These are phyloP conservation scores for Melangyna quadrimaculata DNA, from an alignment of 2,888 invertebrate species.

Conservation along the genomic window DNA sequence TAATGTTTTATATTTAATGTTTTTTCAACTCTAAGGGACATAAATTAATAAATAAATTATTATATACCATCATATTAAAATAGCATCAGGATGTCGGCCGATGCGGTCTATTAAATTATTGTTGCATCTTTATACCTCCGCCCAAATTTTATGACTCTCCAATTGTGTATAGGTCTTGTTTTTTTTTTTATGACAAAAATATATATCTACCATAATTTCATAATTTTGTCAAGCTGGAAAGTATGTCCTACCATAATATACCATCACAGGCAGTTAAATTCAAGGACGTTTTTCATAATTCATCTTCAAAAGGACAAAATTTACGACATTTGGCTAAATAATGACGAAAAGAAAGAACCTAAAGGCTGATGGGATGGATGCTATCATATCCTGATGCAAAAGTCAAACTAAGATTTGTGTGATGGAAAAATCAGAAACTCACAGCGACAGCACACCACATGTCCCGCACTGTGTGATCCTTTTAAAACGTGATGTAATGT, in stretches of 20 bases:
- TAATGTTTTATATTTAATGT: background rate
- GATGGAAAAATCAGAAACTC: conserved; percentile 29
- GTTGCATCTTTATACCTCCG: conserved; percentile 62
- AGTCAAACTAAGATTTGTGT: background rate
- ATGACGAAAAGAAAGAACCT: conserved; percentile 44
- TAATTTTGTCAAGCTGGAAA: conserved; percentile 34
- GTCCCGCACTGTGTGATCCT: conserved; percentile 62
- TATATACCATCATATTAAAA: background rate
- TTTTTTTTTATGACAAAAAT: conserved; percentile 16
- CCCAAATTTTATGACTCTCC: conserved; percentile 58
- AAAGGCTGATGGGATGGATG: background rate
- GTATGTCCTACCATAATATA: too few species aligned
- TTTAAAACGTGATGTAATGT: conserved; percentile 61
- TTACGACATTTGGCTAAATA: conserved; percentile 51
- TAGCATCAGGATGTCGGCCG: conserved; percentile 50
- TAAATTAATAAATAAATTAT: conserved; percentile 30
- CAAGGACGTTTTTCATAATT: conserved; percentile 50
- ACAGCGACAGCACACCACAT: conserved; percentile 30
- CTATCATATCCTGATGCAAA: conserved; percentile 30
- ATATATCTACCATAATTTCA: conserved; percentile 65
- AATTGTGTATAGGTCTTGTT: background rate
- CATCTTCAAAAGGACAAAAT: conserved; percentile 57
- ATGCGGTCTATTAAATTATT: conserved; percentile 67
- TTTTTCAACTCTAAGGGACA: background rate
- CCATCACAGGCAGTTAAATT: conserved; percentile 12